A percentile compares a stretch with the other conserved stretches of the same genome.
Conservation (phyloP, 2,113 vertebrate species). For the Anoplopoma fimbria region DNA sequence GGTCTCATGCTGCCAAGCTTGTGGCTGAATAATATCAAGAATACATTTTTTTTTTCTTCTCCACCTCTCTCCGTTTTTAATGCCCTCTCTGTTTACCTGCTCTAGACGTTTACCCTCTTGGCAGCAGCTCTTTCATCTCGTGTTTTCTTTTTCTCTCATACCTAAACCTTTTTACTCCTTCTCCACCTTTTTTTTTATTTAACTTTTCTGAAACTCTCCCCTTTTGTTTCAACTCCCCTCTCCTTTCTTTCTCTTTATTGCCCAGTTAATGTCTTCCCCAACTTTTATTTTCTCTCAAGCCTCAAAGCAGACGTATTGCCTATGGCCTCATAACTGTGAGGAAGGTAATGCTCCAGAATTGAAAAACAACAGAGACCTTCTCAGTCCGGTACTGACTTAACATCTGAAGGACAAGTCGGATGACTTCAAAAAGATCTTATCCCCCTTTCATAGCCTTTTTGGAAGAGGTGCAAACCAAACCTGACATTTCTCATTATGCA, state of each 20-base stretch:
- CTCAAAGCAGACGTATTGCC: background rate
- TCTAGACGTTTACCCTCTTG: constrained; percentile 38
- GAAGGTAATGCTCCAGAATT: background rate
- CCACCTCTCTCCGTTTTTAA: constrained; percentile 28
- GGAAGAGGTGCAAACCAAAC: too few species aligned
- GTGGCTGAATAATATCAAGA: constrained; percentile 64
- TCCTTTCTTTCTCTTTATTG: constrained; percentile 25
- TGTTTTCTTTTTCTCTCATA: constrained; percentile 14
- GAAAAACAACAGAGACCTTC: background rate
- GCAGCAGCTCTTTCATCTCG: background rate
- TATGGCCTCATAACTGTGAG: background rate
- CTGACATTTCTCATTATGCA: background rate
- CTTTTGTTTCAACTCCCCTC: constrained; percentile 13
- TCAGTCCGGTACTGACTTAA: too few species aligned
- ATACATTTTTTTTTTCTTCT: constrained; percentile 11
- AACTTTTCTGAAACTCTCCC: constrained; percentile 20
- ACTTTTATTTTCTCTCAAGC: constrained; percentile 12
- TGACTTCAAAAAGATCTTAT: background rate
- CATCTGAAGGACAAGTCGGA: background rate
- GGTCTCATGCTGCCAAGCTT: constrained; percentile 61
- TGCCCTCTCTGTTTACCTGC: constrained; percentile 50
- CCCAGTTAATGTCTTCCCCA: constrained; percentile 17
- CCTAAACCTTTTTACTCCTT: background rate
- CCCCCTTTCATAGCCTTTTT: background rate
- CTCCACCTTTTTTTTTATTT: constrained; percentile 10